Evolutionary conservation across 2,888 invertebrate species (phyloP), one percentile per base, ranked within the genome.

Genomic region (Oscheius sp.): DNA sequence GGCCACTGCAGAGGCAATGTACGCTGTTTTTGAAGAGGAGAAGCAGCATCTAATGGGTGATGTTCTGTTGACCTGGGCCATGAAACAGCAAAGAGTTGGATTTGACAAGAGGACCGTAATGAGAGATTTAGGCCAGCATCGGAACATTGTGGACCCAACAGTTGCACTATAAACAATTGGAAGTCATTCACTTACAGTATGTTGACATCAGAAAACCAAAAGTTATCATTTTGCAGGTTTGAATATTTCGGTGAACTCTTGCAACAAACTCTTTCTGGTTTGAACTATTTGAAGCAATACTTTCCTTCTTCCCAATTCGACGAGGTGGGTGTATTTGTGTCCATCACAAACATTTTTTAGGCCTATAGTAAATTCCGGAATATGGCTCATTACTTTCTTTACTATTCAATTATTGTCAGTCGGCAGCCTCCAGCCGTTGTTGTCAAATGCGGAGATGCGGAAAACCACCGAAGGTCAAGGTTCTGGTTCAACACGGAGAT

Each of bases 401-500:
- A 88, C 80, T 88, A 88, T 74, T 88, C 88, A 3, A 83, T 88
- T 29, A 85, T 88, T 73, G 88, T 88, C 42, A 82, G 87, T 35
- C 81, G 85, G 9, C 88, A 88, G 66, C 88, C 88, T 2, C 88
- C 88, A 10, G 82, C 86, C 32, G 88, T 88, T 2, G 85, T 88
- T n/a, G 88, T 88, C 21, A 88, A 88, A 63, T 88, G 88, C 72
- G 88, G 88, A 53, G 88, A 88, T 60, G 88, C 88, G 13, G 88
- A 88, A 65, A 88, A 88, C 73, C 88, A 88, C 76, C 72, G 88
- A 66, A 75, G 88, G 35, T 84, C 84, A 72, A 74, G 88, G 57
- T 88, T 88, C 75, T 88, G 88, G 88, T 88, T 88, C 76, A 88
- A 87, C 65, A 88, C 88, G 0, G 88, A 88, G 66, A 84, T 88